Conservation (phyloP, 2,888 invertebrate genomes). For the Diplolepis rosae region DNA sequence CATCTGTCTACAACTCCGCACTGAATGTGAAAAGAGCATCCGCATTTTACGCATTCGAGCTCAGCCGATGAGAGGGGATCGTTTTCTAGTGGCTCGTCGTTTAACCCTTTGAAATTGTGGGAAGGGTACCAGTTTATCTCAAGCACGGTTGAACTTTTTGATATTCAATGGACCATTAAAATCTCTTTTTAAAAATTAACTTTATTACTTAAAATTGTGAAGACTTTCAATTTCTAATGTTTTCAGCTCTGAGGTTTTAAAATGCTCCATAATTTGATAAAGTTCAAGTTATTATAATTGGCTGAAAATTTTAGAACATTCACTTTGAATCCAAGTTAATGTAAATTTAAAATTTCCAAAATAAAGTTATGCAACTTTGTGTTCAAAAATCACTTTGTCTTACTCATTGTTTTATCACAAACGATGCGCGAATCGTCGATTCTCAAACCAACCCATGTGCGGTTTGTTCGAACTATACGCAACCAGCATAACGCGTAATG, state of each 20-base stretch:
- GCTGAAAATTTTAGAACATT: not conserved
- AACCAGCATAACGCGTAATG: conserved; percentile 66
- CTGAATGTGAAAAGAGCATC: conserved; percentile 69
- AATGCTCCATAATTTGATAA: not conserved
- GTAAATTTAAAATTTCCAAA: conserved; percentile 7
- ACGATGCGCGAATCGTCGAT: conserved; percentile 26
- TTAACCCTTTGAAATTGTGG: conserved; percentile 66
- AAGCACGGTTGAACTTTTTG: conserved; percentile 34
- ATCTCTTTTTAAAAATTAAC: no score
- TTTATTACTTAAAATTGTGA: no score
- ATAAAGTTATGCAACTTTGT: not conserved
- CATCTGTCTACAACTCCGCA: conserved; percentile 62
- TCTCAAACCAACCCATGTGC: conserved; percentile 61
- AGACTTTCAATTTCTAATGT: no score
- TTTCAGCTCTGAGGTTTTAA: not conserved
- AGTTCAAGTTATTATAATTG: not conserved
- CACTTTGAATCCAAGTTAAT: conserved; percentile 32
- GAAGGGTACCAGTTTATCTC: conserved; percentile 35
- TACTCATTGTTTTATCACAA: not conserved
- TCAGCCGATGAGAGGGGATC: conserved; percentile 55
- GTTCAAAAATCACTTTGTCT: not conserved
- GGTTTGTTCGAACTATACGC: conserved; percentile 58
- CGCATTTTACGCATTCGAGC: conserved; percentile 51
- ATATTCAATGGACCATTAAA: no score
- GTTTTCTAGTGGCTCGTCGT: conserved; percentile 72